phyloP scores from a whole-genome alignment of 2,888 invertebrate genomes.

The Drosophila eohydei region DNA sequence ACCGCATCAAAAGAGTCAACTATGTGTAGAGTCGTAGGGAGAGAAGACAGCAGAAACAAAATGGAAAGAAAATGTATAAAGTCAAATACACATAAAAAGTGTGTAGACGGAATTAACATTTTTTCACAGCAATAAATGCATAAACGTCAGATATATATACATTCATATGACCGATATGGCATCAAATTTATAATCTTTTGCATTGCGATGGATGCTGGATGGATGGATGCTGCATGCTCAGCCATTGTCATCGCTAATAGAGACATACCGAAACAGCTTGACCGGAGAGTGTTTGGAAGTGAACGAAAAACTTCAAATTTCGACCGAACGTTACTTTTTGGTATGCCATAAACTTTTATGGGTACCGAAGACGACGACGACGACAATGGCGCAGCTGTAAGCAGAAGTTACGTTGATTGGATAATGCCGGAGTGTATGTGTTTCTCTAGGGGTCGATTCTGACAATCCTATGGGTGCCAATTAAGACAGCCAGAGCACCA shows the following conservation, averaged over 20 bases:
- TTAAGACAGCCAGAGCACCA: conserved; percentile 63
- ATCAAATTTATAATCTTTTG: conserved; percentile 76
- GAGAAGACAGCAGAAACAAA: conserved; percentile 25
- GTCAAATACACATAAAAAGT: conserved; percentile 65
- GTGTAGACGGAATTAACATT: conserved; percentile 77
- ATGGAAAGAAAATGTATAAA: conserved; percentile 52
- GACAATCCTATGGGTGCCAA: conserved; percentile 70
- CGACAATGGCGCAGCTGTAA: conserved; percentile 78
- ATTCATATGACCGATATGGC: conserved; percentile 41
- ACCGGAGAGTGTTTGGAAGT: conserved; percentile 9
- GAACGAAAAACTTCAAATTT: conserved; percentile 62
- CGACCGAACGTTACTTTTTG: conserved; percentile 69
- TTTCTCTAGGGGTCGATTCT: conserved; percentile 63
- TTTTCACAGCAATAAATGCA: conserved; percentile 81
- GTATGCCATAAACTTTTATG: conserved; percentile 72
- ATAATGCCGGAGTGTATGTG: conserved; percentile 27
- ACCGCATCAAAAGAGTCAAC: conserved; percentile 59
- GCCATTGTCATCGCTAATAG: conserved; percentile 73
- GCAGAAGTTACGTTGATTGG: conserved; percentile 76
- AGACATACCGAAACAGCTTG: conserved; percentile 68
- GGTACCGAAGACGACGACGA: conserved; percentile 29
- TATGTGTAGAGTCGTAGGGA: conserved; percentile 42
- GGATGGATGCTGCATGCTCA: conserved; percentile 50
- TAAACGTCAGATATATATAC: conserved; percentile 64
- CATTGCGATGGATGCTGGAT: conserved; percentile 55